Base-by-base conservation (phyloP, 92 coral and sea anemone genomes). In the Isaurus tuberculatus region DNA sequence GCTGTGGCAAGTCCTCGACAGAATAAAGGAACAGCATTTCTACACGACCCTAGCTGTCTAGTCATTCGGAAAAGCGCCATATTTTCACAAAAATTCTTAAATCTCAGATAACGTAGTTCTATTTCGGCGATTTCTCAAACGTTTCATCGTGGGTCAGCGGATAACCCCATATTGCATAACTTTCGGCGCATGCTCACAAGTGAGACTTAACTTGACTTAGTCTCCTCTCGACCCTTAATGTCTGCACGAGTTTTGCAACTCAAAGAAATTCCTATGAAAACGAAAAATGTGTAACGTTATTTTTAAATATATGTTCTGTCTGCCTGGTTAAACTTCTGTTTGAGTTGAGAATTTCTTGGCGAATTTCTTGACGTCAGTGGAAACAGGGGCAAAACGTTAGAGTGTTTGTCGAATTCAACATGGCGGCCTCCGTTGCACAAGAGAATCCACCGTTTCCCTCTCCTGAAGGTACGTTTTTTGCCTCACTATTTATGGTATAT, bases 361-460 rank as follows among this genome's bases (percentile, higher is more conserved):
- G 33, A 22, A 23, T 70, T 28, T n/a, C 51, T 69, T 37, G 28
- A 37, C 20, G 7, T 63, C n/a, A 4, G 30, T 69, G 26, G 13
- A 34, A 33, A 22, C 29, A 42, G 17, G 22, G 15, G 48, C 1
- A 27, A 32, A 32, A 22, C 1, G 23, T 15, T 29, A 37, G 33
- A 55, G 81, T 33, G 61, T 53, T 30, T 32, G 66, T 37, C 31
- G 4, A 44, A 32, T 2, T 20, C 51, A 58, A 77, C 34, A 77
- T 77, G 82, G 82, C 82, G 53, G 70, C 82, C 68, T 77, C 82
- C 82, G 88, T 78, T 8, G 86, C 86, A 16, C 92, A 89, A 65
- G 63, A 80, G 37, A 90, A 74, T 11, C 85, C 92, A 32, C 92
- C 93, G 8, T 90, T 90, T 75, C 88, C 93, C 53, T 79, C 93